Evolutionary conservation across 2,113 vertebrate genomes (phyloP).

Genomic region (Petaurus breviceps): DNA sequence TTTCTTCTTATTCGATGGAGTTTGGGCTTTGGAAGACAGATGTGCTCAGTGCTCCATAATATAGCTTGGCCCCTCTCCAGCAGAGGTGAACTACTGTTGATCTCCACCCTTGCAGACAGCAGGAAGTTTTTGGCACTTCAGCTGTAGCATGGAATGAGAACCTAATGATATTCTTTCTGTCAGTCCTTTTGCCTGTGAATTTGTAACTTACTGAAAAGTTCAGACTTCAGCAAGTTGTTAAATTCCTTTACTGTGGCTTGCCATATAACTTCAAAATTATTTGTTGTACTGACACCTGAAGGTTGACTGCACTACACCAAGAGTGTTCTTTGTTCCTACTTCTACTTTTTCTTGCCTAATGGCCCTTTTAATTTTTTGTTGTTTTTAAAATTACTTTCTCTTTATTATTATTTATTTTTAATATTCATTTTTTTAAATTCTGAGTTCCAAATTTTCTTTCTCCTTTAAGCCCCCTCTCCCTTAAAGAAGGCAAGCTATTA

Average conservation of each 20-base stretch:
- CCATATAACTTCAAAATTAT: not conserved
- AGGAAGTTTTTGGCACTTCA: conserved; percentile 9
- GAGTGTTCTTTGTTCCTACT: conserved; percentile 17
- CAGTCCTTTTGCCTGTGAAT: conserved; percentile 8
- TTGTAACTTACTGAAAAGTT: conserved; percentile 1
- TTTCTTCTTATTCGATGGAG: not conserved
- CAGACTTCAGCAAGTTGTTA: conserved; percentile 5
- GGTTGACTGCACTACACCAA: not conserved
- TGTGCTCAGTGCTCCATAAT: not conserved
- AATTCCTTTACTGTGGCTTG: not conserved
- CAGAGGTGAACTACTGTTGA: not conserved
- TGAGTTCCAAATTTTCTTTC: not conserved
- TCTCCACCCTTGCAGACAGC: not conserved
- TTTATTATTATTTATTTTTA: not conserved
- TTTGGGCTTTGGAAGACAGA: conserved; percentile 1
- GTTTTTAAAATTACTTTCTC: not conserved
- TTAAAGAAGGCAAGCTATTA: not conserved
- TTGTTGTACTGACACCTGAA: not conserved
- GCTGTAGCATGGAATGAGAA: not conserved
- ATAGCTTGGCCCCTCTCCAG: conserved; percentile 3
- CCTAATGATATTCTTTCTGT: conserved; percentile 13
- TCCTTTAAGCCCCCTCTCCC: no score
- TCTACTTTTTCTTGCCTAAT: not conserved
- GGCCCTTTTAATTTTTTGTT: not conserved
- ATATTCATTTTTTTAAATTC: not conserved